Percentiles rank a stretch among this genome's conserved stretches.
phyloP scores from a whole-genome alignment of 37 sponge, comb jelly and placozoan genomes.

The Hormiphora californensis region DNA sequence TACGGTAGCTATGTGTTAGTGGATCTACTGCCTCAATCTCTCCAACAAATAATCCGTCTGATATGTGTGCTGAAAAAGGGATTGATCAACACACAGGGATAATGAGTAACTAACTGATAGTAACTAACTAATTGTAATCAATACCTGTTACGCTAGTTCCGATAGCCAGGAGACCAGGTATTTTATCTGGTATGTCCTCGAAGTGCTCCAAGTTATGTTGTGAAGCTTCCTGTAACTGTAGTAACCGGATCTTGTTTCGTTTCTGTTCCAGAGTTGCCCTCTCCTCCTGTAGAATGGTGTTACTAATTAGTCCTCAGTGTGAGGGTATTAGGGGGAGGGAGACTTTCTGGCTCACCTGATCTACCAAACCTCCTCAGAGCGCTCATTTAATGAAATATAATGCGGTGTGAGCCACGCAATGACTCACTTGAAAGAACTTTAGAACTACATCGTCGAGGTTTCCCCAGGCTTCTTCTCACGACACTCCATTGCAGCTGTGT shows the following conservation, averaged over 20 bases:
- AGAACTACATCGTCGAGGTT: slow-evolving; percentile 67
- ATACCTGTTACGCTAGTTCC: slow-evolving; percentile 83
- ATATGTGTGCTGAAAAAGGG: not conserved
- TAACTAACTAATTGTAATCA: not conserved
- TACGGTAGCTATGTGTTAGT: slow-evolving; percentile 65
- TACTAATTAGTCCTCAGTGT: no score
- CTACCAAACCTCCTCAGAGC: no score
- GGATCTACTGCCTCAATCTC: slow-evolving; percentile 79
- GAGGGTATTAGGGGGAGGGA: no score
- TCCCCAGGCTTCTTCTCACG: slow-evolving; percentile 76
- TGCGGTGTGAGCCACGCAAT: not conserved
- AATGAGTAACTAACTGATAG: not conserved
- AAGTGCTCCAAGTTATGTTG: slow-evolving; percentile 57
- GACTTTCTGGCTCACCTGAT: no score
- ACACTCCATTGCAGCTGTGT: slow-evolving; percentile 70
- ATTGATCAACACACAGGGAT: not conserved
- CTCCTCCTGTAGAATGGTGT: slow-evolving; percentile 76
- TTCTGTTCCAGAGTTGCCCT: slow-evolving; percentile 61
- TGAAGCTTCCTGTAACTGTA: slow-evolving; percentile 60
- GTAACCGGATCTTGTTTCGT: slow-evolving; percentile 65
- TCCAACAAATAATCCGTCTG: slow-evolving; percentile 69
- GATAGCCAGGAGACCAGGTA: slow-evolving; percentile 72
- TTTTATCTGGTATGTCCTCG: slow-evolving; percentile 75
- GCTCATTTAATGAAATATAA: not conserved
- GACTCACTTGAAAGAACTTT: no score